Evolutionary conservation across 2,113 vertebrate genomes (phyloP).

Genomic region (Zonotrichia leucophrys): DNA sequence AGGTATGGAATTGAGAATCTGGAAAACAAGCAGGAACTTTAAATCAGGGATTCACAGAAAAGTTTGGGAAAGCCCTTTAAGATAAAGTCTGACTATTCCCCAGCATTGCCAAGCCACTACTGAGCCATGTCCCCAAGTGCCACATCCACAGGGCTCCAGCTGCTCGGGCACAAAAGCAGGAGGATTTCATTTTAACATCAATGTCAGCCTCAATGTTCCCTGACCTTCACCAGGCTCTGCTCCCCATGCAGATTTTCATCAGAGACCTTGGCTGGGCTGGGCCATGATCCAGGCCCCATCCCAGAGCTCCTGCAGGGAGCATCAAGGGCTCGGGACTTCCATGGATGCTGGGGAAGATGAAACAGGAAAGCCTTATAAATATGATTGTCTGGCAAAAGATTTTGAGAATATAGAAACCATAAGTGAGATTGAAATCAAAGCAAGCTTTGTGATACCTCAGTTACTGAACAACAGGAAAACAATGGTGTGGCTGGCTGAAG

Average conservation of each 20-base stretch:
- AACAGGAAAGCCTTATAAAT: no score
- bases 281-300: slow-evolving; percentile 29
- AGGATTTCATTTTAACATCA: slow-evolving; percentile 45
- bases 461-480: no score
- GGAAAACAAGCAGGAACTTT: background rate
- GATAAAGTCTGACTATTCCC: background rate
- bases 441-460: no score
- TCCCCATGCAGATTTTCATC: slow-evolving; percentile 47
- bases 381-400: no score
- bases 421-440: no score
- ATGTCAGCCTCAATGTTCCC: slow-evolving; percentile 19
- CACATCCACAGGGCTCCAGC: background rate
- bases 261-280: slow-evolving; percentile 30
- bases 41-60: background rate
- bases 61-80: background rate
- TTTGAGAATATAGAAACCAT: no score
- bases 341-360: no score
- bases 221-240: slow-evolving; percentile 53
- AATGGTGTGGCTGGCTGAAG: no score
- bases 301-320: slow-evolving; percentile 40
- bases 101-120: background rate
- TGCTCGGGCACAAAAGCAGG: slow-evolving; percentile 25
- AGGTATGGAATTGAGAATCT: background rate
- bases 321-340: slow-evolving; percentile 33
- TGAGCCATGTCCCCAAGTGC: background rate